Evolutionary conservation across 2,888 invertebrate genomes (phyloP), one percentile per base, ranked within the genome.

Genomic region (Luperina nickerlii): DNA sequence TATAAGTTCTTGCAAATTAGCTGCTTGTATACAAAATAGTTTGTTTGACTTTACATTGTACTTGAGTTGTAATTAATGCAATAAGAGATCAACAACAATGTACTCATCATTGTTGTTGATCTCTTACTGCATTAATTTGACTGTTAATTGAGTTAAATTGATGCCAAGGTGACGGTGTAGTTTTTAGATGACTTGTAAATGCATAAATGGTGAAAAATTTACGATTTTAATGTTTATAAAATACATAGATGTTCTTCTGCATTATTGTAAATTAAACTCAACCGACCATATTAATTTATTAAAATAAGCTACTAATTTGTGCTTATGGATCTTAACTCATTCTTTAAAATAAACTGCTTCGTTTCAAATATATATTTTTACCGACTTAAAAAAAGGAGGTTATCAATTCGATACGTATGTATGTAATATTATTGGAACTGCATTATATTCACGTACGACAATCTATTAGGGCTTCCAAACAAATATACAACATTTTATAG

Each of bases 81-180:
- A 32, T 32, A 32, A 32, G 32, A 32, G 32, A 32, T 32, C 32
- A 32, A 32, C 32, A 32, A 32, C 32, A 32, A 32, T 32, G 32
- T 32, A 32, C 32, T 32, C 32, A 32, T 32, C 51, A 54, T 45
- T 51, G 65, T 71, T 68, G 45, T 66, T 73, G 66, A 76, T 85
- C 69, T 80, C 54, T 6, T 75, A 18, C n/a, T 75, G 76, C 42
- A 80, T 76, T 81, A 51, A 79, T 79, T 84, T 76, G 48, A 57
- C 54, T 73, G 65, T 42, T 78, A 85, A 85, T 85, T 79, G 67
- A 57, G 66, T 48, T 77, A 60, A 79, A 86, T 79, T 76, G 79
- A 8, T 54, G 70, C 38, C 83, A 79, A 76, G 76, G 79, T 51
- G 65, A 48, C 20, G n/a, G 48, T 73, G 51, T 54, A 45, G 15